Evolutionary conservation across 1,140 invertebrate genomes (phyloP).

Genomic region (Brachionus calyciflorus): DNA sequence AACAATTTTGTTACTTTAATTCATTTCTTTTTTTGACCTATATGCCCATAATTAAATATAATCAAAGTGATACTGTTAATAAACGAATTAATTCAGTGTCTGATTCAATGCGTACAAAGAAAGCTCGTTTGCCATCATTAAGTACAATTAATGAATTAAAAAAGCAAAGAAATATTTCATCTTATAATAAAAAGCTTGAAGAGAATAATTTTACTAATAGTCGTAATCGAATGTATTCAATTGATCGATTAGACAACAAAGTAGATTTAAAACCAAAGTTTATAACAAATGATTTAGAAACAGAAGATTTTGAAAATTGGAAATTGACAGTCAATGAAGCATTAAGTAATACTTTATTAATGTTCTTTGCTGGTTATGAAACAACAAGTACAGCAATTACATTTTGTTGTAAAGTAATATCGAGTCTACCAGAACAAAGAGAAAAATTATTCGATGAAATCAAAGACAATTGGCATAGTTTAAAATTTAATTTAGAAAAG

Average conservation of each 20-base stretch:
- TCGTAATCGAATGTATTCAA: not conserved
- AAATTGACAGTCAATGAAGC: constrained; percentile 43
- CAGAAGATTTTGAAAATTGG: constrained; percentile 45
- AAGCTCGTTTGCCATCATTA: not conserved
- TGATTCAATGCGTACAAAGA: not conserved
- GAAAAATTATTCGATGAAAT: constrained; percentile 43
- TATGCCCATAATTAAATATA: constrained; percentile 12
- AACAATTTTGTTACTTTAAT: constrained; percentile 25
- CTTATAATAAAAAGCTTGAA: not conserved
- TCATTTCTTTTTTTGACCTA: constrained; percentile 23
- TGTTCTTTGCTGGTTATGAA: constrained; percentile 45
- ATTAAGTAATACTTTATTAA: constrained; percentile 25
- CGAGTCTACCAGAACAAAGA: constrained; percentile 36
- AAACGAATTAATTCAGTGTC: not conserved
- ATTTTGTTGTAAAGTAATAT: constrained; percentile 41
- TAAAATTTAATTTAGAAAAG: constrained; percentile 34
- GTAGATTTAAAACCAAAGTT: not conserved
- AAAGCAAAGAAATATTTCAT: not conserved
- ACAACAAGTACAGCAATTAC: constrained; percentile 34
- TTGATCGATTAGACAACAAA: not conserved
- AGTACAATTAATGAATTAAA: constrained; percentile 5
- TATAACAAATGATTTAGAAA: not conserved
- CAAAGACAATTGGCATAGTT: constrained; percentile 1
- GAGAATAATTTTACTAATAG: too few species aligned
- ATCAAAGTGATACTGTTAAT: not conserved